Base-by-base conservation (phyloP, 2,113 vertebrate species). In the Bujurquina vittata region DNA sequence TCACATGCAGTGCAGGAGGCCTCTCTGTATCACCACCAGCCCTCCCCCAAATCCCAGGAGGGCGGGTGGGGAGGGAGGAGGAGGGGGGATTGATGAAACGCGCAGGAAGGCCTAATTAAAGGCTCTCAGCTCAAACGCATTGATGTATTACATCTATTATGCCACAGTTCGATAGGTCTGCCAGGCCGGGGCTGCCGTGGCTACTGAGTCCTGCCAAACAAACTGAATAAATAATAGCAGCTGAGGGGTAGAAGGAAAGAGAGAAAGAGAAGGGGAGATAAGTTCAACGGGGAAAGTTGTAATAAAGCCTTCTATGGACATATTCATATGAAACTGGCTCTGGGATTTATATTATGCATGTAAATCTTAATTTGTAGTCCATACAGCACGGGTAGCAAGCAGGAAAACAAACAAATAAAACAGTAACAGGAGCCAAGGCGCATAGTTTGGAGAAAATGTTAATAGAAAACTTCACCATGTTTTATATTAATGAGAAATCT, bases 81-180 rank as follows among this genome's bases (percentile, higher is more conserved):
- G 95, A 89, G 93, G 91, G 93, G 87, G 94, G 95, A 97, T 98
- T 97, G 97, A 99, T 97, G 96, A 97, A 99, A 99, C 96, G 96
- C 97, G 97, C 89, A 81, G 95, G 96, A 97, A 98, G 96, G 96
- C 96, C 98, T 99, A 99, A 99, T 99, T 99, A 99, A 99, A 98
- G 96, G 96, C 97, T 97, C 96, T 98, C 96, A 96, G 96, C 97
- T 98, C 96, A 99, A 99, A 97, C 94, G 95, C 98, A 99, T 99
- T 99, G 98, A 99, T 98, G 97, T 97, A 99, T 98, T 98, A 97
- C 97, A 97, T 97, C 97, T 97, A 98, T 98, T 99, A 97, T 88
- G 81, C 94, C 95, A 96, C 94, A 89, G 96, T 97, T 99, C 97
- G 96, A 98, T 99, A 98, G 96, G 96, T 96, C 96, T 96, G 95